Evolutionary conservation across 2,113 vertebrate species (phyloP), one percentile per base, ranked within the genome.

Genomic region (Arenaria interpres): DNA sequence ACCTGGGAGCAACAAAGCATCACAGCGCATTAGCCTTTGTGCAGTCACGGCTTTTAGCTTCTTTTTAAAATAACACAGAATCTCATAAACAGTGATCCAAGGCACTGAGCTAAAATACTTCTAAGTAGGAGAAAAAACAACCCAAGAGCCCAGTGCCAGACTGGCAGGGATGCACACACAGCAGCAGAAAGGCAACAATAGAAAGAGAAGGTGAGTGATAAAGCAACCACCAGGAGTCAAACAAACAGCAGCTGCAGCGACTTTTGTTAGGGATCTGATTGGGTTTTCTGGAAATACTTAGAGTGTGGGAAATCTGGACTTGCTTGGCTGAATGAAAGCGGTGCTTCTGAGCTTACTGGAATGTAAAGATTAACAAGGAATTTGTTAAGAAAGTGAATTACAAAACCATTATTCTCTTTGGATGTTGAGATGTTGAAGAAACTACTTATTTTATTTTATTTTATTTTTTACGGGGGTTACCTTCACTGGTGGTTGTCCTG

Each of bases 301-400:
- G 8, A 30, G 7, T 80, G 82, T 27, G 62, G 39, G 19, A 23
- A 32, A 9, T 2, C 32, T 82, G 60, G 18, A 12, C 21, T 51
- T 63, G 19, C 20, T n/a, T 64, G 24, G 21, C 27, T 45, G 14
- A 8, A 2, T 45, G 33, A 68, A 89, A 89, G 14, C 3, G 2
- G 12, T 35, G 23, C 4, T 78, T 78, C 21, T 62, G 80, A 81
- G 45, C 30, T 64, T 64, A 51, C 3, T 54, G 59, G 15, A n/a
- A 33, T n/a, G 32, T 22, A 46, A 57, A 41, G 23, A 32, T 76
- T 77, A 92, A 28, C 35, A 51, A 76, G 57, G 50, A 25, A 89
- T 89, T 77, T 87, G 46, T 75, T 91, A 91, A 84, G 73, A 62
- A 93, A 81, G 12, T 51, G 60, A 85, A 71, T 74, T 74, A 57